phyloP scores from a whole-genome alignment of 30 jellyfish, hydroid and myxozoan species.

The Chrysaora quinquecirrha region DNA sequence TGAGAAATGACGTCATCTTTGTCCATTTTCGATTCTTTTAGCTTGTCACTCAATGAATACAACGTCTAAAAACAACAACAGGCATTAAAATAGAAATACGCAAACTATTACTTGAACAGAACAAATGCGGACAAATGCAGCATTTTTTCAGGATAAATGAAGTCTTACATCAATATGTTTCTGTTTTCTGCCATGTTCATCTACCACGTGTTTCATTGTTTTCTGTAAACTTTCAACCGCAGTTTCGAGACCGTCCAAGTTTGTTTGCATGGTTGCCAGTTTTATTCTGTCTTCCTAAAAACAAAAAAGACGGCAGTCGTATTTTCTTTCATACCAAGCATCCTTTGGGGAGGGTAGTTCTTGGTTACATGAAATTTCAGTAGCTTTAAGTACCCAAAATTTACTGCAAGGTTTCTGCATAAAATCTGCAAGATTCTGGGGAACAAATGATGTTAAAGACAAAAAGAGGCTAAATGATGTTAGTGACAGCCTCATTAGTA shows the following conservation, averaged over 20 bases:
- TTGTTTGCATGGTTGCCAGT: constrained; percentile 17
- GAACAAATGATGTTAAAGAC: no score
- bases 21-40: constrained; percentile 42
- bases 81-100: no score
- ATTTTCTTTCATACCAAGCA: not conserved
- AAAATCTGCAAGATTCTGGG: no score
- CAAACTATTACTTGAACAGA: no score
- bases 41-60: constrained; percentile 11
- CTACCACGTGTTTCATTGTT: constrained; percentile 42
- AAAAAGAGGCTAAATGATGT: no score
- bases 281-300: constrained; percentile 23
- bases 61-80: constrained; percentile 5
- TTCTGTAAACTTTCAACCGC: constrained; percentile 42
- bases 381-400: no score
- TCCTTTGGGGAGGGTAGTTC: not conserved
- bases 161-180: constrained; percentile 43
- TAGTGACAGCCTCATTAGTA: no score
- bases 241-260: constrained; percentile 16
- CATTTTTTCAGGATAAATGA: no score
- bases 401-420: no score
- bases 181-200: constrained; percentile 45
- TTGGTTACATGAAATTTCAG: no score
- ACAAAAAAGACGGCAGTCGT: not conserved
- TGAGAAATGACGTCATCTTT: constrained; percentile 16
- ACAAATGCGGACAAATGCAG: not conserved